Evolutionary conservation across 2,113 vertebrate genomes (phyloP).

Genomic region (Hippocampus guttulatus): DNA sequence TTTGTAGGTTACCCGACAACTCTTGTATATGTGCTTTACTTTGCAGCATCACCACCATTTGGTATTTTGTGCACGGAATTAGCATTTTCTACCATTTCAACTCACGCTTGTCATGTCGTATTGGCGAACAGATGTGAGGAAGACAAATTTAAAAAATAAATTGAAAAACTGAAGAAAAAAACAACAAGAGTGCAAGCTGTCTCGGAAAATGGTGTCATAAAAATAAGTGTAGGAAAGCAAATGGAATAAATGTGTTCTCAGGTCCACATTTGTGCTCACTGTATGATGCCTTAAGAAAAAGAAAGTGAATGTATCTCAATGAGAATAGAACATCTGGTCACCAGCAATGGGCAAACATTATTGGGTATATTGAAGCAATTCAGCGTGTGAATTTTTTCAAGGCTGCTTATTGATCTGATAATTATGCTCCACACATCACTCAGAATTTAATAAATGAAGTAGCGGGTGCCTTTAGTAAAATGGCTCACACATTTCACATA

Average conservation of each 20-base stretch:
- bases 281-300: neutral
- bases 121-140: constrained; percentile 53
- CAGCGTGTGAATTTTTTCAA: neutral
- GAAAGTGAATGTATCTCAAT: constrained; percentile 28
- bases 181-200: constrained; percentile 34
- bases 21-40: constrained; percentile 43
- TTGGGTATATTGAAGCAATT: constrained; percentile 56
- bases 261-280: constrained; percentile 1
- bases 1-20: constrained; percentile 36
- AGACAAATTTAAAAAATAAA: constrained; percentile 42
- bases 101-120: constrained; percentile 34
- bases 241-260: constrained; percentile 20
- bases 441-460: neutral
- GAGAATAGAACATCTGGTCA: constrained; percentile 36
- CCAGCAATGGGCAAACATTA: constrained; percentile 19
- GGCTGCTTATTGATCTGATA: neutral
- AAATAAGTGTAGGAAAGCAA: constrained; percentile 24
- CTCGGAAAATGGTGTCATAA: constrained; percentile 27
- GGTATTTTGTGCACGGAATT: constrained; percentile 41
- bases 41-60: constrained; percentile 38
- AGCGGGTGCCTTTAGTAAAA: neutral
- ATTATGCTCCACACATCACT: neutral
- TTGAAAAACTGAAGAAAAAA: constrained; percentile 7
- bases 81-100: constrained; percentile 29
- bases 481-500: constrained; percentile 17